A percentile compares a stretch with the other conserved stretches of the same genome.
Conservation (phyloP, 2,797 vertebrate genomes). For the Benthosema pterotum region DNA sequence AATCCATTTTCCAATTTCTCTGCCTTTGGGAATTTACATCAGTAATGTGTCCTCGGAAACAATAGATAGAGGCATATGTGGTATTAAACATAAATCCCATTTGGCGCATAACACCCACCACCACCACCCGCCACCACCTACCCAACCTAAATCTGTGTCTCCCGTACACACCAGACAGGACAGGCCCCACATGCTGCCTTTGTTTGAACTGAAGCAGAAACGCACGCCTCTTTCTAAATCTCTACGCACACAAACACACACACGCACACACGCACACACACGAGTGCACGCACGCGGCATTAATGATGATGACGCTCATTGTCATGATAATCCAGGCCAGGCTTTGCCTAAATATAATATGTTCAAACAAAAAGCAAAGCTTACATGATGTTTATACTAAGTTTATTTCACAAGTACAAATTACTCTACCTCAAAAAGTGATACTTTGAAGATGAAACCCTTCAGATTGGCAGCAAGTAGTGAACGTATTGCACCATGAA, state of each 20-base stretch:
- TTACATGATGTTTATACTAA: no score
- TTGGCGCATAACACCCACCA: slow-evolving; percentile 57
- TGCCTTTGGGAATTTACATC: slow-evolving; percentile 51
- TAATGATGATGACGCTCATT: slow-evolving; percentile 55
- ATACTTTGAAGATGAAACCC: no score
- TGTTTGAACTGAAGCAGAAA: slow-evolving; percentile 61
- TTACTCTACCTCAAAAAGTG: no score
- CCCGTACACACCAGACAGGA: slow-evolving; percentile 30
- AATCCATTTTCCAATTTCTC: slow-evolving; percentile 26
- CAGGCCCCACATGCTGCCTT: slow-evolving; percentile 63
- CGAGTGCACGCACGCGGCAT: no score
- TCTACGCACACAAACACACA: no score
- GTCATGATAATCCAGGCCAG: slow-evolving; percentile 57
- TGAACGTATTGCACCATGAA: no score
- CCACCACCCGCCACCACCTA: no score
- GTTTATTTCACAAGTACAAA: no score
- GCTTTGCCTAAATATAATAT: slow-evolving; percentile 34
- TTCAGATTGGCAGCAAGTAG: no score
- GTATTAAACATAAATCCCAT: slow-evolving; percentile 72
- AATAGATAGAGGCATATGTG: slow-evolving; percentile 45
- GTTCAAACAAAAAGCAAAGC: background rate
- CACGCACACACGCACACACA: no score
- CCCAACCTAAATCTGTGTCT: slow-evolving; percentile 50
- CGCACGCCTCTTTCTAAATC: slow-evolving; percentile 53
- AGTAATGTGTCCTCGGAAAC: slow-evolving; percentile 46